These are phyloP conservation scores for Bryconaethiops microstoma DNA, from an alignment of 2,797 vertebrate species.

Conservation along the genomic window DNA sequence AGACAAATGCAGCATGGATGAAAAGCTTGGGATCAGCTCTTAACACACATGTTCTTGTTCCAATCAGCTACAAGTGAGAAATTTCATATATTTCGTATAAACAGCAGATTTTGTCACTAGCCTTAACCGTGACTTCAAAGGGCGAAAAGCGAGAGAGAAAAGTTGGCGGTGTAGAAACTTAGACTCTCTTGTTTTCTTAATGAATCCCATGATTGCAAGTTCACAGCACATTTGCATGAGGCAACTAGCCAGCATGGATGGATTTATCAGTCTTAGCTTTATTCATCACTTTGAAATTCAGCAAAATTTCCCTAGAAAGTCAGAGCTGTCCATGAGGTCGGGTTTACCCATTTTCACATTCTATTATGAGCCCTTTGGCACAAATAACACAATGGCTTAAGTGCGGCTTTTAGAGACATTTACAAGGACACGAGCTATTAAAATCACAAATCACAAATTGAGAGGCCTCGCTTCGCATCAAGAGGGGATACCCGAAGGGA, in stretches of 20 bases:
- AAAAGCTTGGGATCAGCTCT: no score
- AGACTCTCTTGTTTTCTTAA: background rate
- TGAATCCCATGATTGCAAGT: background rate
- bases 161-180: background rate
- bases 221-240: background rate
- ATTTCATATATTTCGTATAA: no score
- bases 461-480: background rate
- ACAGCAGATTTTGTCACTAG: no score
- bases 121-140: background rate
- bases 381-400: constrained; percentile 13
- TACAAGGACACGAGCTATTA: constrained; percentile 9
- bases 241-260: background rate
- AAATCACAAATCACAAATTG: constrained; percentile 20
- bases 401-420: background rate
- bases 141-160: background rate
- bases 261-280: background rate
- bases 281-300: constrained; percentile 10
- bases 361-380: background rate
- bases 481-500: background rate
- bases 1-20: no score
- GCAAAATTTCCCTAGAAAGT: constrained; percentile 1
- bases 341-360: background rate
- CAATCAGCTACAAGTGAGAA: no score
- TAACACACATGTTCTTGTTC: no score
- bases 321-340: background rate